phyloP scores from a whole-genome alignment of 2,797 vertebrate species.

The Mus minutoides region DNA sequence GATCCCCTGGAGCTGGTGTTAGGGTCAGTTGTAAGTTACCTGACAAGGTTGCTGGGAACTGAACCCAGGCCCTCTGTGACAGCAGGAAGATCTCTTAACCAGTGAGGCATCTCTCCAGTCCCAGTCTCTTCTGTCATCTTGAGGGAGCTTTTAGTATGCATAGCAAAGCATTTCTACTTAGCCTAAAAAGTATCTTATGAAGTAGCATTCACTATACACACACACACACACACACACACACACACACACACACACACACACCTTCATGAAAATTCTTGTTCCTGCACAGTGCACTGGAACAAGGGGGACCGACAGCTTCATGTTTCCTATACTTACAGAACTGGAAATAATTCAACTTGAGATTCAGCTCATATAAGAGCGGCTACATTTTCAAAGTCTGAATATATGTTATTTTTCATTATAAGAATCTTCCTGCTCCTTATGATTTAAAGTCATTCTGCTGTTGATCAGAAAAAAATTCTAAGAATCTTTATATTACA shows the following conservation, averaged over 20 bases:
- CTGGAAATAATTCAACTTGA: constrained; percentile 47
- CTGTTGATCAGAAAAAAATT: constrained; percentile 36
- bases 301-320: background rate
- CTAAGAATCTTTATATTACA: constrained; percentile 21
- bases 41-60: background rate
- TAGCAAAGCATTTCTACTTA: background rate
- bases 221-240: too few relatives aligned
- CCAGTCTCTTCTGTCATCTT: background rate
- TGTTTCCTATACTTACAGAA: constrained; percentile 24
- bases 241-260: too few relatives aligned
- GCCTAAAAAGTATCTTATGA: background rate
- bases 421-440: background rate
- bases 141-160: background rate
- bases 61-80: background rate
- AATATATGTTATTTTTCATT: constrained; percentile 21
- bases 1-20: background rate
- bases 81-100: background rate
- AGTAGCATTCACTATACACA: too few relatives aligned
- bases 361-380: background rate
- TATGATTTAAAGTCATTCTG: background rate
- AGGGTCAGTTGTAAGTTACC: background rate
- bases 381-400: constrained; percentile 8
- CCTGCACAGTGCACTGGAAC: background rate
- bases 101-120: background rate
- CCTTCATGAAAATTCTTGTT: constrained; percentile 39